These are phyloP conservation scores for Urocyon cinereoargenteus DNA, from an alignment of 2,797 vertebrate species.

Conservation along the genomic window DNA sequence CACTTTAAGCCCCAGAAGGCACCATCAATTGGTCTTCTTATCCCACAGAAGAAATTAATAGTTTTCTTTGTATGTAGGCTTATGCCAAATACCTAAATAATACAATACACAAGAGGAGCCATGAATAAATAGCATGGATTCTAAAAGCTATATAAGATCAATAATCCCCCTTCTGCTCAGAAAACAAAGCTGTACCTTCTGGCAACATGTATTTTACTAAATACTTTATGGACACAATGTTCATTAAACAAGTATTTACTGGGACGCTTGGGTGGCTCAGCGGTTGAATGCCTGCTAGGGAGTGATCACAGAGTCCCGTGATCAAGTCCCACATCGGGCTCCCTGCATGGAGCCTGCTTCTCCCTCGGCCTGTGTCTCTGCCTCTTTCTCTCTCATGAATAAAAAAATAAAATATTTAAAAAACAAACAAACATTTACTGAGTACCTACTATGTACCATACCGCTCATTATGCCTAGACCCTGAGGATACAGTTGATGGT, in stretches of 20 bases:
- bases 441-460: background rate
- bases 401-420: too few relatives aligned
- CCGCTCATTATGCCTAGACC: background rate
- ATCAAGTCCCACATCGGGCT: too few relatives aligned
- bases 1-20: background rate
- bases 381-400: too few relatives aligned
- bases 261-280: too few relatives aligned
- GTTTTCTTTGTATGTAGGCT: background rate
- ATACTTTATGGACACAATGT: background rate
- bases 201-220: background rate
- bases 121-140: background rate
- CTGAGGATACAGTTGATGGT: background rate
- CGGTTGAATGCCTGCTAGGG: too few relatives aligned
- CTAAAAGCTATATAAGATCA: background rate
- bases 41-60: background rate
- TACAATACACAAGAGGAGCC: background rate
- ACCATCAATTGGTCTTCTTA: constrained; percentile 14
- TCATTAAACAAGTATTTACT: background rate
- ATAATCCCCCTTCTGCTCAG: background rate
- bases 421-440: background rate
- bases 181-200: background rate
- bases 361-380: too few relatives aligned
- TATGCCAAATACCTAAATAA: background rate
- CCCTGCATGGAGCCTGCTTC: too few relatives aligned
- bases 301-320: too few relatives aligned